Evolutionary conservation across 2,797 vertebrate genomes (phyloP), one percentile per base, ranked within the genome.

Genomic region (Hylomyscus alleni): DNA sequence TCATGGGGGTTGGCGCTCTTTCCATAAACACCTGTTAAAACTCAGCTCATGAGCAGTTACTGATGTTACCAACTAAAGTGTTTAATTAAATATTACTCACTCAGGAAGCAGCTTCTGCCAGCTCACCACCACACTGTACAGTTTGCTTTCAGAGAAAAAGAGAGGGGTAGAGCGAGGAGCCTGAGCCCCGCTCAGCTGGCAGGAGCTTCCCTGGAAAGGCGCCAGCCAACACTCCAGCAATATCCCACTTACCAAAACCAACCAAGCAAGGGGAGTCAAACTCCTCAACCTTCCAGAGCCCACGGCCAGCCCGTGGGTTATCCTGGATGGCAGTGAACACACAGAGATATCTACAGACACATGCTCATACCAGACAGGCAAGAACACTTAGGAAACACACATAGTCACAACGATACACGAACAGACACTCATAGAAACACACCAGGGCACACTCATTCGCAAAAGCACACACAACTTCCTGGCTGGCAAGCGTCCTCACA

Each of bases 81-180:
- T 93, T 97, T 97, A 96, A 97, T 98, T 98, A 98, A 98, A 93
- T 94, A 95, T 98, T 98, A 97, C 97, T 98, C 98, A 98, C 95
- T 90, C 97, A 97, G 98, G 98, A 97, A 98, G 94, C 96, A 78
- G 92, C 92, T 76, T 88, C 89, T 96, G 98, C 97, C 98, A 97
- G 44, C 97, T 97, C 96, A 97, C 95, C 97, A 93, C 94, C 75
- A 85, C 91, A 94, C 84, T 26, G n/a, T 54, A 44, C n/a, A 62
- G 89, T 67, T 95, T 87, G 44, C 93, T 89, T 95, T 93, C 89
- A 95, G 89, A 95, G 83, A 96, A 92, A 89, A 65, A 58, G 81
- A 67, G 69, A 17, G 83, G 40, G 78, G 52, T 11, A 60, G 85
- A 50, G 81, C 58, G 19, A 44, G 4, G 20, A 44, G 86, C 44